Evolutionary conservation across 1,140 invertebrate species (phyloP), one percentile per base, ranked within the genome.

Genomic region (Psix sp.): DNA sequence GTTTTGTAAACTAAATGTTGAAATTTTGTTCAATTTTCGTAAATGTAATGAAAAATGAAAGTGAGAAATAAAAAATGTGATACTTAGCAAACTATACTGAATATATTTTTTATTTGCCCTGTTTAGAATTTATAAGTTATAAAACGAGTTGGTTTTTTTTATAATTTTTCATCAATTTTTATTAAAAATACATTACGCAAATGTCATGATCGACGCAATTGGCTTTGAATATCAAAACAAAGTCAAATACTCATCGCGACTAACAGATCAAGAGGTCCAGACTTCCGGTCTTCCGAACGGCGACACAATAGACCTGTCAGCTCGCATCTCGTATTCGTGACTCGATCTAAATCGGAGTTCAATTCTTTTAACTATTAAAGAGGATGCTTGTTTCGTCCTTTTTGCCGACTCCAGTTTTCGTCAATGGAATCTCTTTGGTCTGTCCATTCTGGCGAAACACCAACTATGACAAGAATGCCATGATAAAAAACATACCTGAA

Each of bases 301-400:
- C 35, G 35, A 15, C 45, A 62, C 68, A 74, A 74, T 68, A 59
- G 72, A 74, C 51, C 63, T 74, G 79, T 81, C 79, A 52, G 66
- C 48, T 77, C 67, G 51, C 62, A 80, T 80, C 72, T 80, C 72
- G 31, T 49, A 43, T 62, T 65, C 67, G 54, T 76, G 74, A 80
- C 35, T 67, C 76, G 63, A 74, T 66, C 46, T 54, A 66, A 67
- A 74, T 74, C 60, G 48, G 48, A 62, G 67, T 59, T 65, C 45
- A 56, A 62, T 72, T 60, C 62, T 42, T 40, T 54, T 38, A 21
- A 40, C 65, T 52, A 73, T 72, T 67, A 65, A 16, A 17, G 68
- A 38, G 39, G 21, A 57, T 43, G 52, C 45, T 49, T 59, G 38
- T 73, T 65, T 24, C 46, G 24, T 46, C 45, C 40, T 60, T 80